These are phyloP conservation scores for Gallinago paraguaiae DNA, from an alignment of 2,113 vertebrate species.

Conservation along the genomic window DNA sequence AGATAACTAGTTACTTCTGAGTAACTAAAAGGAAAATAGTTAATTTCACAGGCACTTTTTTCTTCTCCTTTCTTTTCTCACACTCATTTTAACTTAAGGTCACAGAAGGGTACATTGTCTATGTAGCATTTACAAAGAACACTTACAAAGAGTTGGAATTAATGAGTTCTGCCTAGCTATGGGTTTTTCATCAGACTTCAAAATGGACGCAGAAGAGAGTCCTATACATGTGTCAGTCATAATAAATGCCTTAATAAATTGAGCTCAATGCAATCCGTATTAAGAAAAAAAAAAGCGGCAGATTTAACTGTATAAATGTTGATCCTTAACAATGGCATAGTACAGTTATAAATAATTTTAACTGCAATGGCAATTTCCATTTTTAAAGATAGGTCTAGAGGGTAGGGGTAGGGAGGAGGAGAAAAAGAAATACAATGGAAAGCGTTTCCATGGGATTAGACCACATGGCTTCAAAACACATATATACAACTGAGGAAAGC, in stretches of 20 bases:
- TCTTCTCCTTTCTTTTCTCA: not conserved
- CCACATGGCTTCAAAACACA: conserved; percentile 68
- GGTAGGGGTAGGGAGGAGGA: not conserved
- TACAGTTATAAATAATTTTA: conserved; percentile 22
- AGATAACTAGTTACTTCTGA: not conserved
- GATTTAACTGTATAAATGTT: not conserved
- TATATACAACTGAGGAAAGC: conserved; percentile 69
- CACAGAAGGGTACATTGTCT: not conserved
- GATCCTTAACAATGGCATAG: not conserved
- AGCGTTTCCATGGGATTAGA: conserved; percentile 73
- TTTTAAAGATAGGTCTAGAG: conserved; percentile 27
- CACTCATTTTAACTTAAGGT: not conserved
- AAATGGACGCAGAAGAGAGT: not conserved
- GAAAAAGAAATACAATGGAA: conserved; percentile 51
- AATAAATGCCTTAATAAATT: not conserved
- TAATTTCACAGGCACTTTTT: not conserved
- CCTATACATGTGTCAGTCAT: not conserved
- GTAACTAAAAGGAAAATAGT: not conserved
- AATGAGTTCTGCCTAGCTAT: not conserved
- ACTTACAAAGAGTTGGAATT: conserved; percentile 22
- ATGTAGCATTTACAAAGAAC: conserved; percentile 34
- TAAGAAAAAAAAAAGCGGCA: not conserved
- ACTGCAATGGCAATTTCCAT: conserved; percentile 30
- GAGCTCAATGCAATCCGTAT: not conserved
- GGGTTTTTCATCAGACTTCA: not conserved